These are phyloP conservation scores for Toxotes lorentzi DNA, from an alignment of 2,797 vertebrate species.

Conservation along the genomic window DNA sequence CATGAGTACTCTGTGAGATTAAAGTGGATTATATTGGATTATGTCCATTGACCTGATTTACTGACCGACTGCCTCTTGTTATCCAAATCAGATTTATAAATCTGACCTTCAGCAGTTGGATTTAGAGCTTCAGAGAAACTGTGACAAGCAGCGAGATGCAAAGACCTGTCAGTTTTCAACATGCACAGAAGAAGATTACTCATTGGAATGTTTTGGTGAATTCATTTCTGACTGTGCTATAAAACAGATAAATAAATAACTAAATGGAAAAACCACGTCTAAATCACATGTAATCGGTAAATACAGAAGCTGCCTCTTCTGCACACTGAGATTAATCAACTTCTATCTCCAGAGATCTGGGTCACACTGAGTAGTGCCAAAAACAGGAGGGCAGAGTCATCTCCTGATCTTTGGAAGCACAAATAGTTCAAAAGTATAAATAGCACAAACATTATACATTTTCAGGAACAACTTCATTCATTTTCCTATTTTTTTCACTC, in stretches of 20 bases:
- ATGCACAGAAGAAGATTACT: slow-evolving; percentile 15
- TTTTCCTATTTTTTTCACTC: not conserved
- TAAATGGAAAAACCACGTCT: not conserved
- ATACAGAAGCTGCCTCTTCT: slow-evolving; percentile 24
- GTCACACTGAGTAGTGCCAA: slow-evolving; percentile 56
- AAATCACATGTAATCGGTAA: slow-evolving; percentile 42
- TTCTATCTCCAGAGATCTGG: slow-evolving; percentile 60
- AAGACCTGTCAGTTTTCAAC: slow-evolving; percentile 35
- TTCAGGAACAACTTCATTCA: not conserved
- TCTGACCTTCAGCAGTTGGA: slow-evolving; percentile 66
- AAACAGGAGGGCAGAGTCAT: slow-evolving; percentile 42
- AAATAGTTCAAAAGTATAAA: not conserved
- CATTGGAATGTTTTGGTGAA: not conserved
- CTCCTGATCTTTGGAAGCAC: slow-evolving; percentile 10
- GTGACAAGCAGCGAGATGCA: slow-evolving; percentile 12
- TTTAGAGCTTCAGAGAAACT: slow-evolving; percentile 52
- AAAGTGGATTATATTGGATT: slow-evolving; percentile 81
- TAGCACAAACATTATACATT: not conserved
- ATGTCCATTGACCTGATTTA: slow-evolving; percentile 81
- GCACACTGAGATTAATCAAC: slow-evolving; percentile 60
- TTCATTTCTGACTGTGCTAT: not conserved
- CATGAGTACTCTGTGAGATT: slow-evolving; percentile 71
- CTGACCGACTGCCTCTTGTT: slow-evolving; percentile 71
- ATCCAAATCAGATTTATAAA: slow-evolving; percentile 69
- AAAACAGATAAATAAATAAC: slow-evolving; percentile 7